Percentiles rank a stretch among this genome's conserved stretches.
Evolutionary conservation across 2,113 vertebrate genomes (phyloP).

Genomic region (Lagenorhynchus albirostris): DNA sequence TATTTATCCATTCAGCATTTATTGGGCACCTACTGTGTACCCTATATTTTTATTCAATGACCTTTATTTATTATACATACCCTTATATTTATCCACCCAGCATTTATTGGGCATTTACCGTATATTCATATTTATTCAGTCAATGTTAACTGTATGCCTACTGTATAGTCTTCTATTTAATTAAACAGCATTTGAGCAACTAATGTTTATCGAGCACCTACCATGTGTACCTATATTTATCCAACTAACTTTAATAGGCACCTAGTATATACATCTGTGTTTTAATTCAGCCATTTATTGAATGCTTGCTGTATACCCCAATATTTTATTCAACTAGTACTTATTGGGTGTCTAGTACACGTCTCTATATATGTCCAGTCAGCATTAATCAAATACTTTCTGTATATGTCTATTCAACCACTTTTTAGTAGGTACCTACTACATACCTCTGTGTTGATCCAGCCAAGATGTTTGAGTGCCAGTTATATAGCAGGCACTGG

Average conservation of each 20-base stretch:
- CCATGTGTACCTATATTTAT: neutral
- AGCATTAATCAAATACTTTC: neutral
- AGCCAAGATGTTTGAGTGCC: neutral
- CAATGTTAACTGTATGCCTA: neutral
- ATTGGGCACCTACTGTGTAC: neutral
- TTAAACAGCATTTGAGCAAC: neutral
- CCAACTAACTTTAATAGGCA: neutral
- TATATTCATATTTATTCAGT: neutral
- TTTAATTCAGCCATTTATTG: neutral
- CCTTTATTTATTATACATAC: neutral
- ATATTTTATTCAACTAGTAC: neutral
- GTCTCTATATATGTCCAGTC: neutral
- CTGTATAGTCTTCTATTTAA: neutral
- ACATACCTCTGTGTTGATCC: neutral
- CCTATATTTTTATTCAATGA: neutral
- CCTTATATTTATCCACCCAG: neutral
- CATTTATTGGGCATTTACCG: neutral
- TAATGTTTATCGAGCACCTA: neutral
- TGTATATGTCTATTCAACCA: neutral
- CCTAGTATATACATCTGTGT: neutral
- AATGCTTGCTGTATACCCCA: neutral
- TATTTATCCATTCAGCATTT: neutral
- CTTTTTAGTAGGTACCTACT: neutral
- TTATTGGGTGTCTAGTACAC: neutral
- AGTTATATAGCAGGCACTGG: neutral